Percentiles rank a stretch among this genome's conserved stretches.
Evolutionary conservation across 2,797 vertebrate species (phyloP).

Genomic region (Etheostoma perlongum): DNA sequence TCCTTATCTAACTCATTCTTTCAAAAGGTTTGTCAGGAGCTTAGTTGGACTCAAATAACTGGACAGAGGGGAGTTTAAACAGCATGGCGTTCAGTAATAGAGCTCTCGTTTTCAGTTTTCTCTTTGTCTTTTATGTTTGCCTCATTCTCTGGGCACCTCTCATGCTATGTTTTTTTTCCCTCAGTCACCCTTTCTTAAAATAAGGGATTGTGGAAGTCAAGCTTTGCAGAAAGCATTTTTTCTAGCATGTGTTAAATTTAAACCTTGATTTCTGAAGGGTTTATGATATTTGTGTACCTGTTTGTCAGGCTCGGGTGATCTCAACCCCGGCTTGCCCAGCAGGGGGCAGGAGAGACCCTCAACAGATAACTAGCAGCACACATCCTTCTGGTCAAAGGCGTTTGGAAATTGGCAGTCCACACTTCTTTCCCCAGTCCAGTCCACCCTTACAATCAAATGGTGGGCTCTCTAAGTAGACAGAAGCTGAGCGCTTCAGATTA

Average conservation of each 20-base stretch:
- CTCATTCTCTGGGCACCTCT: slow-evolving; percentile 5
- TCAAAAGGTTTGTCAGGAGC: slow-evolving; percentile 27
- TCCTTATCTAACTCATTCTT: slow-evolving; percentile 51
- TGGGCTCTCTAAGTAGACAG: slow-evolving; percentile 21
- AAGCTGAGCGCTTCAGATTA: slow-evolving; percentile 18
- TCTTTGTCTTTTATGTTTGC: not conserved
- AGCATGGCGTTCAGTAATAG: not conserved
- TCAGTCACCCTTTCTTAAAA: not conserved
- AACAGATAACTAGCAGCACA: slow-evolving; percentile 4
- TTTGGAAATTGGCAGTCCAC: slow-evolving; percentile 38
- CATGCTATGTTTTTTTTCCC: not conserved
- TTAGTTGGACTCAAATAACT: slow-evolving; percentile 39
- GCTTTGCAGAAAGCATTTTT: not conserved
- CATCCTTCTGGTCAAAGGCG: slow-evolving; percentile 23
- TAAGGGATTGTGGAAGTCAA: not conserved
- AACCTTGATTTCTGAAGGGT: not conserved
- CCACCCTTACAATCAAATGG: slow-evolving; percentile 18
- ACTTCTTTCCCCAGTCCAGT: slow-evolving; percentile 16
- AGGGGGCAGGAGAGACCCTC: slow-evolving; percentile 74
- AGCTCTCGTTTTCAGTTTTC: slow-evolving; percentile 5
- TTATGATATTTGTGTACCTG: not conserved
- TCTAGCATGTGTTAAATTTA: slow-evolving; percentile 7
- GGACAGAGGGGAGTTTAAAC: slow-evolving; percentile 25
- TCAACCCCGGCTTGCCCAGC: slow-evolving; percentile 37
- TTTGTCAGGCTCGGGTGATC: not conserved